phyloP scores from a whole-genome alignment of 2,797 vertebrate genomes.

The Pseudotriccus pelzelni region DNA sequence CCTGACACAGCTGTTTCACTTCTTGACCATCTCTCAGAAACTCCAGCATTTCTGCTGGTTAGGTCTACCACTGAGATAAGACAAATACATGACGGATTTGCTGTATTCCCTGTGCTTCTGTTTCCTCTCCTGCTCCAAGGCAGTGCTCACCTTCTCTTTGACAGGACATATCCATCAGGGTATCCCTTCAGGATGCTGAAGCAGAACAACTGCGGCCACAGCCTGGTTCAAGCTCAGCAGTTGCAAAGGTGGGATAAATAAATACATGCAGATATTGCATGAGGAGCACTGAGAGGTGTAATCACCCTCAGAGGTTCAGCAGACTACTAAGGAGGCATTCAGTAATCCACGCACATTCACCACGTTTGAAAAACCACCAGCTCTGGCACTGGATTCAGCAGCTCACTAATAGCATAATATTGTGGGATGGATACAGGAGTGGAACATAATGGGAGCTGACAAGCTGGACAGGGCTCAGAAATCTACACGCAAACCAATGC shows the following conservation, averaged over 20 bases:
- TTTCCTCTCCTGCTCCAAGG: background rate
- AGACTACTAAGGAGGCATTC: background rate
- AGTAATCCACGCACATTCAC: background rate
- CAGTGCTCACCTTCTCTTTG: background rate
- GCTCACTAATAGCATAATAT: background rate
- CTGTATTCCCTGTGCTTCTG: background rate
- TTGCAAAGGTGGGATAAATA: background rate
- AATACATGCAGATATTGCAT: background rate
- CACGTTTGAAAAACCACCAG: background rate
- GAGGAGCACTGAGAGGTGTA: background rate
- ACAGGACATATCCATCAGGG: conserved; percentile 1
- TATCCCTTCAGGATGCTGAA: background rate
- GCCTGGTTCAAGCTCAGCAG: background rate
- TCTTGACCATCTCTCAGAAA: background rate
- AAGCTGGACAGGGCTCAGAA: conserved; percentile 75
- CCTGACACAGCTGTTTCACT: background rate
- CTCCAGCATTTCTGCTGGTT: background rate
- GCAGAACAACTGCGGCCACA: background rate
- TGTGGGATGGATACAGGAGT: conserved; percentile 55
- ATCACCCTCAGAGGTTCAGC: background rate
- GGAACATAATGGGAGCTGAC: conserved; percentile 87
- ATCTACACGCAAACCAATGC: conserved; percentile 79
- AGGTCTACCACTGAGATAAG: background rate
- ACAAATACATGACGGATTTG: background rate
- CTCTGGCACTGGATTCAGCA: background rate